phyloP scores from a whole-genome alignment of 1,140 invertebrate species.

The Heliothis subflexa region DNA sequence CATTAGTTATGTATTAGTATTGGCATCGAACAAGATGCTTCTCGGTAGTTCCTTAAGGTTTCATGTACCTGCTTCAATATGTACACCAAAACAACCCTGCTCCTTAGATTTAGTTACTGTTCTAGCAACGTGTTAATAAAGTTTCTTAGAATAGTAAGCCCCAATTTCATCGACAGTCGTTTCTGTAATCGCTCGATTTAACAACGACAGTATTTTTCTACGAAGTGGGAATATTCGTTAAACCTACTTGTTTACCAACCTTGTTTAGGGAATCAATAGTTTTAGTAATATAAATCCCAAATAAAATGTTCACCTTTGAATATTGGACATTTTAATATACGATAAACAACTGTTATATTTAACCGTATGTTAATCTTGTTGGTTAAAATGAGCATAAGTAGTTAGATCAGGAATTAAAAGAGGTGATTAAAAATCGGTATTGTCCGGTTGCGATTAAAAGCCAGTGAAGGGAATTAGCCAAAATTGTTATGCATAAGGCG shows the following conservation, averaged over 20 bases:
- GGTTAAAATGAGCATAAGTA: neutral
- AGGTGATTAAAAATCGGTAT: neutral
- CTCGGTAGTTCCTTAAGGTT: conserved; percentile 24
- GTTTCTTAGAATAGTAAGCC: no score
- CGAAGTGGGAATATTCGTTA: no score
- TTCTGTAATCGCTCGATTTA: no score
- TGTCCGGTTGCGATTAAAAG: conserved; percentile 13
- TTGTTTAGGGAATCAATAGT: no score
- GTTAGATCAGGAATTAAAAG: neutral
- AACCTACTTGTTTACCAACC: no score
- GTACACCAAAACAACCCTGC: conserved; percentile 19
- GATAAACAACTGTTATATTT: no score
- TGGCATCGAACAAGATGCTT: conserved; percentile 27
- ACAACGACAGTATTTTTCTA: no score
- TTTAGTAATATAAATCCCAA: no score
- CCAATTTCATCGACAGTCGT: no score
- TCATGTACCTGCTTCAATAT: conserved; percentile 29
- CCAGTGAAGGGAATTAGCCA: conserved; percentile 34
- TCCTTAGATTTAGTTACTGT: neutral
- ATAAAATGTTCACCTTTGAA: no score
- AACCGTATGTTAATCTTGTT: no score
- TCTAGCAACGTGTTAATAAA: neutral
- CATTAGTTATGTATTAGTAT: conserved; percentile 18
- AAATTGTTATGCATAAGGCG: conserved; percentile 44
- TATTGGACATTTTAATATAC: no score